A percentile compares a stretch with the other conserved stretches of the same genome.
Conservation (phyloP, 2,888 invertebrate species). For the Nephrotoma flavescens region DNA sequence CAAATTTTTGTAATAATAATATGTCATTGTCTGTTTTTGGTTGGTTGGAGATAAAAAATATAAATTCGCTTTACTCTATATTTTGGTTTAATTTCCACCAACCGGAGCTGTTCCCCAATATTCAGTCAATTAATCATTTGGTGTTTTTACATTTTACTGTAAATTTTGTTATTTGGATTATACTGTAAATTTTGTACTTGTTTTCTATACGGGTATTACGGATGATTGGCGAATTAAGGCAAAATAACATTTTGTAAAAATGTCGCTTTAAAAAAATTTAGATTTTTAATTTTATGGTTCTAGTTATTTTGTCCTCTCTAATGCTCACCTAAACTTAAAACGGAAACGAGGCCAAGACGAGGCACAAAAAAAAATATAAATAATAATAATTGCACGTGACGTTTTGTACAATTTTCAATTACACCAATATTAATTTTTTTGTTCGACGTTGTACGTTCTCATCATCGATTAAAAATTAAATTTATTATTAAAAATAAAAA, state of each 20-base stretch:
- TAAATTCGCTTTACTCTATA: neutral
- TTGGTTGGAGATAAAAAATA: neutral
- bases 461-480: neutral
- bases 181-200: neutral
- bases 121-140: neutral
- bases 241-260: neutral
- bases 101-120: neutral
- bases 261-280: neutral
- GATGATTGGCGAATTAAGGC: neutral
- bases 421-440: neutral
- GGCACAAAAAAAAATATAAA: neutral
- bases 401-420: neutral
- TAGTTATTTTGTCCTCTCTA: neutral
- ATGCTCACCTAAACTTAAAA: neutral
- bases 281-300: neutral
- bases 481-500: neutral
- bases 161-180: neutral
- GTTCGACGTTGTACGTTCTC: neutral
- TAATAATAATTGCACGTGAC: neutral
- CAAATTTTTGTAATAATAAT: neutral
- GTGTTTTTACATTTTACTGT: neutral
- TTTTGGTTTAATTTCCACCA: neutral
- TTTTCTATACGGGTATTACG: neutral
- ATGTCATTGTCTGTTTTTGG: neutral
- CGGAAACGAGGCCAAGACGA: neutral